A percentile compares a stretch with the other conserved stretches of the same genome.
phyloP scores from a whole-genome alignment of 2,888 invertebrate species.

The Apodemia zela region DNA sequence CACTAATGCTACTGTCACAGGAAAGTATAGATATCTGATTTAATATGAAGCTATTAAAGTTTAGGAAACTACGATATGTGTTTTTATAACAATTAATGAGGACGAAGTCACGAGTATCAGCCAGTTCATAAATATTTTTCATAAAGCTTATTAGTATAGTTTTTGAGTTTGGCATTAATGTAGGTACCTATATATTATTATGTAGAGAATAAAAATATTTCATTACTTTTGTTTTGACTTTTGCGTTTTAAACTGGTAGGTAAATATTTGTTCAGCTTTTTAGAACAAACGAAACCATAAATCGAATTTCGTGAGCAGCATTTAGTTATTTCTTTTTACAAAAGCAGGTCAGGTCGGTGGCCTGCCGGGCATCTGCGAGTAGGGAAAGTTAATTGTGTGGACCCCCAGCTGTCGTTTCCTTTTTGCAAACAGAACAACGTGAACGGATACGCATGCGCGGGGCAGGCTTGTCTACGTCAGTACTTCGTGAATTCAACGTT shows the following conservation, averaged over 20 bases:
- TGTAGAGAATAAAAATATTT: background rate
- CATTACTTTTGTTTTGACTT: background rate
- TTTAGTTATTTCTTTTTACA: constrained; percentile 44
- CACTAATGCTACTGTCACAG: no score
- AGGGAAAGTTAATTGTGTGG: constrained; percentile 68
- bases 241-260: background rate
- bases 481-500: constrained; percentile 70
- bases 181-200: no score
- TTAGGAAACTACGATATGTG: no score
- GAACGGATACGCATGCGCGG: constrained; percentile 64
- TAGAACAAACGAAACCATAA: constrained; percentile 1
- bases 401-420: constrained; percentile 45
- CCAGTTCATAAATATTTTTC: background rate
- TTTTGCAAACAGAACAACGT: constrained; percentile 66
- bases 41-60: no score
- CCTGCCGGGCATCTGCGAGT: constrained; percentile 38
- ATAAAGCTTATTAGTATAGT: background rate
- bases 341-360: constrained; percentile 70
- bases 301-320: constrained; percentile 20
- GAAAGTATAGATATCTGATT: no score
- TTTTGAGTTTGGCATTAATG: background rate
- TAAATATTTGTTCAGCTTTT: background rate
- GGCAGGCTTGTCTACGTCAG: constrained; percentile 57
- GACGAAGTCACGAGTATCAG: background rate
- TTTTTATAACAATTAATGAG: no score